Percentiles rank a stretch among this genome's conserved stretches.
phyloP scores from a whole-genome alignment of 2,888 invertebrate genomes.

The Drosophila fungiperda region DNA sequence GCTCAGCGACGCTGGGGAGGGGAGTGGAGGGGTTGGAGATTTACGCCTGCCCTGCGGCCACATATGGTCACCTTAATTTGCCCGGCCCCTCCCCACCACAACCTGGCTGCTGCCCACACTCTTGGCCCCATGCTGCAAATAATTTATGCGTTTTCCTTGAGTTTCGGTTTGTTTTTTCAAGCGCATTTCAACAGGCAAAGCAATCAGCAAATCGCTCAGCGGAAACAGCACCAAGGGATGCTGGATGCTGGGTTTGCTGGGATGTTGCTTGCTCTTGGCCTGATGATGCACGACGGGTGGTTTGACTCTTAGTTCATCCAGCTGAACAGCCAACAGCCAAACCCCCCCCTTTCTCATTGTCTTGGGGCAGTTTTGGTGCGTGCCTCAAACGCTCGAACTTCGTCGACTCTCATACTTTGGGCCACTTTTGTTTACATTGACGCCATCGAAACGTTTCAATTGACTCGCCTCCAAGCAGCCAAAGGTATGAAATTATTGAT shows the following conservation, averaged over 20 bases:
- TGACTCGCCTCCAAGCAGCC: constrained; percentile 42
- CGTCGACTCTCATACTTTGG: constrained; percentile 9
- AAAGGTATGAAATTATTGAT: constrained; percentile 11
- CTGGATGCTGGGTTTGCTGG: constrained; percentile 23
- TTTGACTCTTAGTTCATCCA: constrained; percentile 6
- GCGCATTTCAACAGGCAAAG: constrained; percentile 78
- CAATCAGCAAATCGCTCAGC: constrained; percentile 69
- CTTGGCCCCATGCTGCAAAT: constrained; percentile 53
- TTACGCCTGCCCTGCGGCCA: constrained; percentile 66
- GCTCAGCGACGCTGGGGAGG: constrained; percentile 17
- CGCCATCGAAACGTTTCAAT: constrained; percentile 61
- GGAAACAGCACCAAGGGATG: constrained; percentile 68
- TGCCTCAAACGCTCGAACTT: constrained; percentile 46
- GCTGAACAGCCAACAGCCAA: neutral
- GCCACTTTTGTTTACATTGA: constrained; percentile 65
- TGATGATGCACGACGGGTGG: constrained; percentile 64
- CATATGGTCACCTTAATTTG: constrained; percentile 79
- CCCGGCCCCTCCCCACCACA: neutral
- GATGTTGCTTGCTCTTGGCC: neutral
- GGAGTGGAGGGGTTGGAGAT: neutral
- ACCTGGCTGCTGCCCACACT: neutral
- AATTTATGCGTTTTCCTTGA: constrained; percentile 75
- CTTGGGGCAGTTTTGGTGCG: constrained; percentile 47
- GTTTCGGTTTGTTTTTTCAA: constrained; percentile 76
- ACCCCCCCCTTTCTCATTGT: constrained; percentile 2